These are phyloP conservation scores for Helogale parvula DNA, from an alignment of 2,113 vertebrate genomes.

Conservation along the genomic window DNA sequence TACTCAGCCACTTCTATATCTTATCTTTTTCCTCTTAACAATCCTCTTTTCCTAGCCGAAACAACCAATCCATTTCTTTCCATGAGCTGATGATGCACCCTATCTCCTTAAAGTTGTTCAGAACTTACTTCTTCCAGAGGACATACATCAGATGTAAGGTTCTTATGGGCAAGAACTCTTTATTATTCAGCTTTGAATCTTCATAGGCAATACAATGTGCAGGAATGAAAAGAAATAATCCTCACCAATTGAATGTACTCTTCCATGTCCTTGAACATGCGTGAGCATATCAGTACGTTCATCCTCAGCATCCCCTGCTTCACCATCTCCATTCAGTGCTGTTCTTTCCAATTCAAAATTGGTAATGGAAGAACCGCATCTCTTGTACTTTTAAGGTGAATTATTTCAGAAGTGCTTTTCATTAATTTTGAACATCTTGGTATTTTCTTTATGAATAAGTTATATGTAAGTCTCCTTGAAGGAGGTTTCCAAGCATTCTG, in stretches of 20 bases:
- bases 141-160: not conserved
- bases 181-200: not conserved
- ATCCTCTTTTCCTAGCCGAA: not conserved
- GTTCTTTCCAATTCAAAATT: not conserved
- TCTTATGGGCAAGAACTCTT: not conserved
- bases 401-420: constrained; percentile 36
- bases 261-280: not conserved
- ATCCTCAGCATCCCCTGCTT: not conserved
- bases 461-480: not conserved
- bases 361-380: not conserved
- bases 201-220: not conserved
- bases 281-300: not conserved
- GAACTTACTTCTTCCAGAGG: not conserved
- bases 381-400: not conserved
- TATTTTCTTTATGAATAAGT: constrained; percentile 11
- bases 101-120: not conserved
- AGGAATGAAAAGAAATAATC: not conserved
- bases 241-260: not conserved
- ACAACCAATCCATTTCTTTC: not conserved
- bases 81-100: not conserved
- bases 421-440: constrained; percentile 28
- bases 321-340: not conserved
- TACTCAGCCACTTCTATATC: not conserved
- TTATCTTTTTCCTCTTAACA: not conserved
- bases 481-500: constrained; percentile 18